phyloP scores from a whole-genome alignment of 2,797 vertebrate species.

The Darevskia nairensis region DNA sequence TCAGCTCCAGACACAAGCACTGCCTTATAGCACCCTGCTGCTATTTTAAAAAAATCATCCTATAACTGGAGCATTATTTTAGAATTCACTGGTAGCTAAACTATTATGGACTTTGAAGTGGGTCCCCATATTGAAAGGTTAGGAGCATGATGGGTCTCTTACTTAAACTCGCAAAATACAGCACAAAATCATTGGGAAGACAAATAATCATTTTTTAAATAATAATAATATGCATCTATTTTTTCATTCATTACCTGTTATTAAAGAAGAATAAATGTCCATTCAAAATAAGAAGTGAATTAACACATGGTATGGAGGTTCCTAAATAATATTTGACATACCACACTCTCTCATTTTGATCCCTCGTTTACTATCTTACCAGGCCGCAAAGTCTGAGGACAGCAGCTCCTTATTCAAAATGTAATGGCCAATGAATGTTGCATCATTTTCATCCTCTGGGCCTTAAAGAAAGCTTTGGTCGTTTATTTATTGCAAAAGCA shows the following conservation, averaged over 20 bases:
- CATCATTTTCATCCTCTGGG: conserved; percentile 67
- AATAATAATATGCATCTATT: neutral
- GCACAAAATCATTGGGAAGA: conserved; percentile 15
- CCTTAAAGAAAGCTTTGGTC: conserved; percentile 68
- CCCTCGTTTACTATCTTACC: conserved; percentile 59
- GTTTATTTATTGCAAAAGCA: conserved; percentile 72
- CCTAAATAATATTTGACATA: conserved; percentile 46
- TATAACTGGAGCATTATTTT: neutral
- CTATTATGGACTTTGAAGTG: neutral
- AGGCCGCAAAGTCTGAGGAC: conserved; percentile 58
- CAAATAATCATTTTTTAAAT: conserved; percentile 25
- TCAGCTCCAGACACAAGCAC: neutral
- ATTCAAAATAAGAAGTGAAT: conserved; percentile 49
- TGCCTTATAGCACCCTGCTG: neutral
- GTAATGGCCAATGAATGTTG: conserved; percentile 63
- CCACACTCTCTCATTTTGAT: conserved; percentile 59
- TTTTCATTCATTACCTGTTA: conserved; percentile 56
- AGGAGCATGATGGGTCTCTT: too few relatives aligned
- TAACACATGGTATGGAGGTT: conserved; percentile 33
- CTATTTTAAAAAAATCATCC: conserved; percentile 14
- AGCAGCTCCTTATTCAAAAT: conserved; percentile 67
- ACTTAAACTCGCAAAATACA: neutral
- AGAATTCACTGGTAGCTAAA: conserved; percentile 12
- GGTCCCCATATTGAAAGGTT: too few relatives aligned
- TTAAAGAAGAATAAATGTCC: conserved; percentile 57